Percentiles rank a stretch among this genome's conserved stretches.
phyloP scores from a whole-genome alignment of 2,113 vertebrate species.

The Narcine bancroftii region DNA sequence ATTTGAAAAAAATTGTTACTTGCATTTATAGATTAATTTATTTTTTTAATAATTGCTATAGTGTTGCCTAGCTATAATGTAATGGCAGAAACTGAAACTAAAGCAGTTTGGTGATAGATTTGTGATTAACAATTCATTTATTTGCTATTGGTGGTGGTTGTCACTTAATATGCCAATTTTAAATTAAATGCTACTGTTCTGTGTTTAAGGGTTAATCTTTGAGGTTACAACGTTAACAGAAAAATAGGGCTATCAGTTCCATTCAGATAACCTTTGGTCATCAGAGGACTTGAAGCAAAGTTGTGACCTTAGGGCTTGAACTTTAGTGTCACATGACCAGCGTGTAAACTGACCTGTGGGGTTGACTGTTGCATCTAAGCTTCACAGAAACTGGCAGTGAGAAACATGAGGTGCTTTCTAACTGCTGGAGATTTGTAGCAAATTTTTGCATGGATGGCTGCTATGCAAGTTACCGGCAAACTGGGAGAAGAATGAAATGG shows the following conservation, averaged over 20 bases:
- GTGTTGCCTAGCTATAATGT: constrained; percentile 36
- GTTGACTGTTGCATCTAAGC: constrained; percentile 53
- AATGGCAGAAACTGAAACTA: constrained; percentile 30
- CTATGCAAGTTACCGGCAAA: constrained; percentile 52
- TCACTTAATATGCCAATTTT: constrained; percentile 39
- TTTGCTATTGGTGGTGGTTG: constrained; percentile 1
- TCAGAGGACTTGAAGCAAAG: constrained; percentile 74
- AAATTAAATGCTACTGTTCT: constrained; percentile 43
- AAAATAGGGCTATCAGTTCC: constrained; percentile 80
- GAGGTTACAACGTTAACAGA: constrained; percentile 58
- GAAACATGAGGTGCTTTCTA: constrained; percentile 61
- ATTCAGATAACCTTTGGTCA: constrained; percentile 81
- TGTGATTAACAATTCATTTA: neutral
- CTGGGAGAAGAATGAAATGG: constrained; percentile 79
- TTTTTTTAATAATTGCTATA: constrained; percentile 1
- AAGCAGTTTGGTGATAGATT: constrained; percentile 4
- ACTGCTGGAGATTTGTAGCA: constrained; percentile 54
- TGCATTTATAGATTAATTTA: constrained; percentile 47
- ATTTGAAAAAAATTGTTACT: neutral
- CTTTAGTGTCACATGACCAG: constrained; percentile 80
- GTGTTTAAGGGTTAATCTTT: constrained; percentile 51
- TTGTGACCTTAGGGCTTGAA: constrained; percentile 87
- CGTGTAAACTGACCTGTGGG: constrained; percentile 82
- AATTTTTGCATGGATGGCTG: constrained; percentile 70
- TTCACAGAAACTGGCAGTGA: constrained; percentile 61